These are phyloP conservation scores for Aricia agestis DNA, from an alignment of 1,140 invertebrate species.

Conservation along the genomic window DNA sequence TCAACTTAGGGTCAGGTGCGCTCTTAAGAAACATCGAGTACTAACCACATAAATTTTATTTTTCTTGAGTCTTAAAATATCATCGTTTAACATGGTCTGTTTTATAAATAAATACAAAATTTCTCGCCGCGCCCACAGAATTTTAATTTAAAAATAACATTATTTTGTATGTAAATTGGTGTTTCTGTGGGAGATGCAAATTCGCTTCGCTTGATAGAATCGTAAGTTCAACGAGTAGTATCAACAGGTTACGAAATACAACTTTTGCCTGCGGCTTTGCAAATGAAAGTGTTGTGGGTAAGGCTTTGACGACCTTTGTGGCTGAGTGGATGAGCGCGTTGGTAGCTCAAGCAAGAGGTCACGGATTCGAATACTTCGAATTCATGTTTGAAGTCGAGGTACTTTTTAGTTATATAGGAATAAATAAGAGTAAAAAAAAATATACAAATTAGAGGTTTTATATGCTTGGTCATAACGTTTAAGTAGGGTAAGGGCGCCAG, in stretches of 20 bases:
- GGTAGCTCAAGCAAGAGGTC: too few species aligned
- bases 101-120: not conserved
- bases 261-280: not conserved
- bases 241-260: not conserved
- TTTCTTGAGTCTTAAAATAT: not conserved
- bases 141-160: not conserved
- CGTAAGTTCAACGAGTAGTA: constrained; percentile 7
- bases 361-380: too few species aligned
- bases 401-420: too few species aligned
- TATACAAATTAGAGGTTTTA: too few species aligned
- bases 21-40: too few species aligned
- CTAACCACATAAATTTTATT: not conserved
- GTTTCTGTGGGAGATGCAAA: not conserved
- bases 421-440: too few species aligned
- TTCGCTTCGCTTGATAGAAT: not conserved
- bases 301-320: too few species aligned
- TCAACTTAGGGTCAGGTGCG: too few species aligned
- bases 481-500: too few species aligned
- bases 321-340: too few species aligned
- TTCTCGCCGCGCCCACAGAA: not conserved
- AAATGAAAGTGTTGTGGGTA: not conserved
- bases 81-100: not conserved
- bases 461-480: too few species aligned
- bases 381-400: too few species aligned
- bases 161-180: constrained; percentile 11